A percentile compares a stretch with the other conserved stretches of the same genome.
phyloP scores from a whole-genome alignment of 2,888 invertebrate species.

The Erebia aethiops region DNA sequence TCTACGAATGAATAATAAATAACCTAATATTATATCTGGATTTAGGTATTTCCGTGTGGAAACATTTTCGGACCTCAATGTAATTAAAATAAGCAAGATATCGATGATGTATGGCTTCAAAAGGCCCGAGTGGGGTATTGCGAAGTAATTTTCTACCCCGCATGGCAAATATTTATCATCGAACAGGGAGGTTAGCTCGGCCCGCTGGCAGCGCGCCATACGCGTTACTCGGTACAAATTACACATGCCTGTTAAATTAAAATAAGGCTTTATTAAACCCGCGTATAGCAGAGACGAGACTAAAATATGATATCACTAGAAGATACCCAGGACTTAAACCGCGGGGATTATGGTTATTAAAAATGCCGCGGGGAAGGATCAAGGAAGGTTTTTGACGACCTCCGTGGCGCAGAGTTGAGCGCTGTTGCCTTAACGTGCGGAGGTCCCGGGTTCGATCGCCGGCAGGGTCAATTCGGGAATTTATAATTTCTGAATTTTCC shows the following conservation, averaged over 20 bases:
- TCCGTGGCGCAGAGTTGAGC: no score
- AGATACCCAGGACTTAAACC: no score
- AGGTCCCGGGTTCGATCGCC: no score
- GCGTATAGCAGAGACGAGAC: neutral
- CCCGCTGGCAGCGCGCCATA: slow-evolving; percentile 39
- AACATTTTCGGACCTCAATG: slow-evolving; percentile 12
- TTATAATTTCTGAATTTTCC: no score
- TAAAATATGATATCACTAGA: neutral
- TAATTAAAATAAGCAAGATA: slow-evolving; percentile 22
- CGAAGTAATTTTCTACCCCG: slow-evolving; percentile 34
- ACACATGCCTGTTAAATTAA: slow-evolving; percentile 50
- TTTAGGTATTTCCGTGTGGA: neutral
- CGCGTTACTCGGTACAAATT: slow-evolving; percentile 48
- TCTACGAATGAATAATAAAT: no score
- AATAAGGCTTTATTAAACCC: slow-evolving; percentile 14
- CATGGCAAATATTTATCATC: slow-evolving; percentile 34
- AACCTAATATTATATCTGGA: neutral
- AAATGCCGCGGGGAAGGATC: no score
- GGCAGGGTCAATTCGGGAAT: no score
- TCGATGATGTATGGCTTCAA: slow-evolving; percentile 20
- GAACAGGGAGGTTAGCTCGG: slow-evolving; percentile 27
- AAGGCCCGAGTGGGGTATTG: slow-evolving; percentile 14
- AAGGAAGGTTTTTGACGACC: no score
- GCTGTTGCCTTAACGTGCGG: no score
- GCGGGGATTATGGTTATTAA: no score